Conservation (phyloP, 2,797 vertebrate species). For the Distichodus sexfasciatus region DNA sequence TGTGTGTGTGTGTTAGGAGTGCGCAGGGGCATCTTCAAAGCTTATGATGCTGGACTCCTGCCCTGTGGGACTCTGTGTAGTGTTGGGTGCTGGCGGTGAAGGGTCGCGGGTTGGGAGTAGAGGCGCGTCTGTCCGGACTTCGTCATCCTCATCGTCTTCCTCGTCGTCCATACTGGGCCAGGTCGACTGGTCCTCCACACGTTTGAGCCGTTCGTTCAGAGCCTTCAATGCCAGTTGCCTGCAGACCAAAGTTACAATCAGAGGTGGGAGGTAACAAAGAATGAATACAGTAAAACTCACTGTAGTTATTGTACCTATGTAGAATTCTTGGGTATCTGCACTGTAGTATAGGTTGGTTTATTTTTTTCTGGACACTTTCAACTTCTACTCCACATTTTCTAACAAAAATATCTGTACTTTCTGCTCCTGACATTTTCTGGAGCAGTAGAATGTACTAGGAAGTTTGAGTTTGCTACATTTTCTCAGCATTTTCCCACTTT, state of each 20-base stretch:
- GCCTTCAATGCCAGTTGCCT: conserved; percentile 97
- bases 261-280: too few species aligned
- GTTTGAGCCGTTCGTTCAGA: conserved; percentile 93
- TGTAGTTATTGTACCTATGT: too few species aligned
- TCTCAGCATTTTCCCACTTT: too few species aligned
- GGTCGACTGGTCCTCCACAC: conserved; percentile 89
- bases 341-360: too few species aligned
- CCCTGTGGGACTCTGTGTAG: conserved; percentile 60
- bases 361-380: too few species aligned
- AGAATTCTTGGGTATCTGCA: too few species aligned
- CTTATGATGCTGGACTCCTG: conserved; percentile 91
- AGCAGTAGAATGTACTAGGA: too few species aligned
- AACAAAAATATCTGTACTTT: too few species aligned
- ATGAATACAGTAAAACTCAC: too few species aligned
- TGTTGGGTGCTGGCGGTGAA: conserved; percentile 48
- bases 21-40: conserved; percentile 86
- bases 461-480: too few species aligned
- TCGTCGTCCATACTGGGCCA: conserved; percentile 99
- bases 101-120: conserved; percentile 68
- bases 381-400: too few species aligned
- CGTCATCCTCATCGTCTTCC: conserved; percentile 86
- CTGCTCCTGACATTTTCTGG: too few species aligned
- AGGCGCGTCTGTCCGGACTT: conserved; percentile 74
- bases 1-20: conserved; percentile 74
- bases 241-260: conserved; percentile 24